Evolutionary conservation across 1,140 invertebrate species (phyloP).

Genomic region (Oedothorax gibbosus): DNA sequence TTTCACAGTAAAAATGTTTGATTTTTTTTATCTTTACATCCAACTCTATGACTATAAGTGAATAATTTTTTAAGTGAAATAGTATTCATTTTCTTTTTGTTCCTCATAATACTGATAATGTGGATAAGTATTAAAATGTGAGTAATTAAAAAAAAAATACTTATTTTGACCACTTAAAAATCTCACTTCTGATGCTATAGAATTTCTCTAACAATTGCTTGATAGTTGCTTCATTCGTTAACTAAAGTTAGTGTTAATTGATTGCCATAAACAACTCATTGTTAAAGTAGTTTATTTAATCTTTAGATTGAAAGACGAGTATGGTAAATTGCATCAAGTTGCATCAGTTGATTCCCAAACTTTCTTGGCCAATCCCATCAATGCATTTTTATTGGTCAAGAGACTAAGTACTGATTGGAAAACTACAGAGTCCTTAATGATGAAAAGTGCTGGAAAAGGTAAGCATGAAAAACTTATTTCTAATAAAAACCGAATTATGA

Average conservation of each 20-base stretch:
- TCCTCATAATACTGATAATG: too few relatives aligned
- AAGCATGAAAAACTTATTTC: not conserved
- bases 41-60: too few relatives aligned
- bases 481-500: not conserved
- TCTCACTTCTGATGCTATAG: not conserved
- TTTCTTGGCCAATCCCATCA: constrained; percentile 95
- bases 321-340: constrained; percentile 78
- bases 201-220: not conserved
- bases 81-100: too few relatives aligned
- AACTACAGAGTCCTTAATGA: constrained; percentile 81
- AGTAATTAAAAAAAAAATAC: not conserved
- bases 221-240: not conserved
- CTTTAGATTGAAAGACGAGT: constrained; percentile 70
- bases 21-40: too few relatives aligned
- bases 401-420: constrained; percentile 92
- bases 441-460: constrained; percentile 80
- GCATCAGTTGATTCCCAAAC: constrained; percentile 83
- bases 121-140: not conserved
- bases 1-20: too few relatives aligned
- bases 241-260: not conserved
- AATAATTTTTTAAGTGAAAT: too few relatives aligned
- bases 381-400: constrained; percentile 96
- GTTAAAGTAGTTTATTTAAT: not conserved
- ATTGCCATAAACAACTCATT: not conserved
- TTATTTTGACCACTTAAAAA: not conserved